Percentiles rank a stretch among this genome's conserved stretches.
These are phyloP conservation scores for Nomada flava DNA, from an alignment of 2,888 invertebrate species.

Conservation along the genomic window DNA sequence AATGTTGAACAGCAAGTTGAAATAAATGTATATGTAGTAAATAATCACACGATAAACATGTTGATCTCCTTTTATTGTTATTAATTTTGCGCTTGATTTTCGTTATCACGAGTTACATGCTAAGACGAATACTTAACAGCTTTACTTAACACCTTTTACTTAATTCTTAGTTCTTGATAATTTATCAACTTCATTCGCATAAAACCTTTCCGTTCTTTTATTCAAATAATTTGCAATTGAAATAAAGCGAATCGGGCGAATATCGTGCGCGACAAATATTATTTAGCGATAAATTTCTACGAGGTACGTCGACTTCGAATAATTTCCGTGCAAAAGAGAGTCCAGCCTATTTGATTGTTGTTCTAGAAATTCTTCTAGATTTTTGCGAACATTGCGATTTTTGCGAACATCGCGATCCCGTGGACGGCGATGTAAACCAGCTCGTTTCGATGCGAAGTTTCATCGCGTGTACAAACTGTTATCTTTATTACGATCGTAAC, in stretches of 20 bases:
- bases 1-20: too few species aligned
- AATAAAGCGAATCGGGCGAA: not conserved
- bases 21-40: too few species aligned
- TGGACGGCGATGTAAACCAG: slow-evolving; percentile 16
- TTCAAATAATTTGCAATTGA: not conserved
- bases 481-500: slow-evolving; percentile 52
- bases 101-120: too few species aligned
- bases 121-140: too few species aligned
- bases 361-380: not conserved
- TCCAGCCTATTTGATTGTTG: not conserved
- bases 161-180: not conserved
- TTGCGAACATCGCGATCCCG: slow-evolving; percentile 7
- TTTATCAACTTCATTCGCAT: not conserved
- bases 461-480: slow-evolving; percentile 51
- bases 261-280: not conserved
- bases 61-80: too few species aligned
- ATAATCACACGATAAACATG: too few species aligned
- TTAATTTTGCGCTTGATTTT: too few species aligned
- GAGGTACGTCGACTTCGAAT: not conserved
- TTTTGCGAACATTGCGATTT: slow-evolving; percentile 14
- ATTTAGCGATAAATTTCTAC: not conserved
- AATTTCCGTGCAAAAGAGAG: not conserved
- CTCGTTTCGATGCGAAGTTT: slow-evolving; percentile 34
- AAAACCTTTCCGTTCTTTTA: not conserved
- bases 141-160: too few species aligned